phyloP scores from a whole-genome alignment of 2,113 vertebrate species.

The Pangasianodon gigas region DNA sequence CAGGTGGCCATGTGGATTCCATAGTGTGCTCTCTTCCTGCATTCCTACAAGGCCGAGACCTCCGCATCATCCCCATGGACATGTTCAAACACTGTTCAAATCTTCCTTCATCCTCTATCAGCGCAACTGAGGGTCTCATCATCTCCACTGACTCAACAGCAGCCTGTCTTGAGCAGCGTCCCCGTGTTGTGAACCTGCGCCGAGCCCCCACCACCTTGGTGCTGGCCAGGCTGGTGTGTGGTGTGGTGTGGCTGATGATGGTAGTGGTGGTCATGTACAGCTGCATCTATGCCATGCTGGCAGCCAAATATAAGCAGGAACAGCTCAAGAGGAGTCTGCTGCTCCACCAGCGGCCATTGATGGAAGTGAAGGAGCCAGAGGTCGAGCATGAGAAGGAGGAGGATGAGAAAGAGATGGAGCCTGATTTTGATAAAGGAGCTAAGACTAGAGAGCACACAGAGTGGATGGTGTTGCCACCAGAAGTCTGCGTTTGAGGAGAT shows the following conservation, averaged over 20 bases:
- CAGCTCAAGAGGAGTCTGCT: slow-evolving; percentile 75
- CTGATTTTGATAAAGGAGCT: slow-evolving; percentile 52
- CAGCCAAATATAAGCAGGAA: slow-evolving; percentile 90
- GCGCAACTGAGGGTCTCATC: slow-evolving; percentile 69
- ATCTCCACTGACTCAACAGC: slow-evolving; percentile 46
- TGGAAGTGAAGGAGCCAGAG: slow-evolving; percentile 72
- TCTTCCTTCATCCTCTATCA: slow-evolving; percentile 65
- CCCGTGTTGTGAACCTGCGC: slow-evolving; percentile 83
- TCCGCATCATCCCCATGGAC: slow-evolving; percentile 87
- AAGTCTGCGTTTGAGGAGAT: slow-evolving; percentile 43
- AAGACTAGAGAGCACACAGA: slow-evolving; percentile 17
- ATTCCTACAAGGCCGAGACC: slow-evolving; percentile 86
- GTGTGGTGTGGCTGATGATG: slow-evolving; percentile 96
- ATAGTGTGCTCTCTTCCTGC: slow-evolving; percentile 86
- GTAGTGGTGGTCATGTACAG: slow-evolving; percentile 91
- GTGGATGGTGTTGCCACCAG: slow-evolving; percentile 45
- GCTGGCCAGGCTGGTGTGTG: slow-evolving; percentile 87
- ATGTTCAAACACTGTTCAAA: slow-evolving; percentile 92
- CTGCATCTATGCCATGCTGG: slow-evolving; percentile 90
- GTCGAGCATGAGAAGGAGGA: slow-evolving; percentile 57
- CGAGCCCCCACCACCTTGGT: slow-evolving; percentile 90
- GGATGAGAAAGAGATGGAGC: slow-evolving; percentile 30
- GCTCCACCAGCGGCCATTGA: slow-evolving; percentile 74
- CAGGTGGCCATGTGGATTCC: slow-evolving; percentile 89
- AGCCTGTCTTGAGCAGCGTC: slow-evolving; percentile 79